These are phyloP conservation scores for Eutolmus rufibarbis DNA, from an alignment of 2,888 invertebrate genomes.

Conservation along the genomic window DNA sequence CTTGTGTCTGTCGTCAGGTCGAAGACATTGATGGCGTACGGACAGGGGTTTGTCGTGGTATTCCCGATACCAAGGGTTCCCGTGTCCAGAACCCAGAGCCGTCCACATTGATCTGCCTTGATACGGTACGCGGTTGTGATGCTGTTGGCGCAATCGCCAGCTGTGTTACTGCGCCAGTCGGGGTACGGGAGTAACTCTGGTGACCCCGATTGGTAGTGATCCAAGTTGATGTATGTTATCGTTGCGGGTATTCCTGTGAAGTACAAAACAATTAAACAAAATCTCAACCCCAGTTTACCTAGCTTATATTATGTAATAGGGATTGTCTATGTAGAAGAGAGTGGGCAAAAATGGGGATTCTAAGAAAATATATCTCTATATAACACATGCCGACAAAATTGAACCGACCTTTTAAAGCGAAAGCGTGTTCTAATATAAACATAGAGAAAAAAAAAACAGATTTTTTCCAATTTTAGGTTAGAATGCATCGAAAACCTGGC, in stretches of 20 bases:
- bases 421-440: too few relatives aligned
- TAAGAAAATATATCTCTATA: not conserved
- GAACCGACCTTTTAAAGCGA: too few relatives aligned
- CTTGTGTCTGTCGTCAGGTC: slow-evolving; percentile 77
- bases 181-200: slow-evolving; percentile 82
- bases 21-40: slow-evolving; percentile 79
- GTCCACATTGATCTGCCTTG: slow-evolving; percentile 78
- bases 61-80: slow-evolving; percentile 83
- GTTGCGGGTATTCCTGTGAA: slow-evolving; percentile 79
- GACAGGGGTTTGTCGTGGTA: slow-evolving; percentile 78
- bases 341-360: too few relatives aligned
- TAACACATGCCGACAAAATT: too few relatives aligned
- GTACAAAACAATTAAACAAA: not conserved
- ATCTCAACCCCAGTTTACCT: too few relatives aligned
- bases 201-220: slow-evolving; percentile 71
- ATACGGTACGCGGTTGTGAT: slow-evolving; percentile 81
- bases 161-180: slow-evolving; percentile 75
- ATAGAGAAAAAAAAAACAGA: too few relatives aligned
- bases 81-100: slow-evolving; percentile 84
- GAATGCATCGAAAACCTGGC: too few relatives aligned
- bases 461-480: too few relatives aligned
- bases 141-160: slow-evolving; percentile 77
- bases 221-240: slow-evolving; percentile 78
- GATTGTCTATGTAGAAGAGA: too few relatives aligned
- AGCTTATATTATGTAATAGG: too few relatives aligned